Percentiles rank a stretch among this genome's conserved stretches.
Evolutionary conservation across 2,113 vertebrate species (phyloP).

Genomic region (Nothoprocta perdicaria): DNA sequence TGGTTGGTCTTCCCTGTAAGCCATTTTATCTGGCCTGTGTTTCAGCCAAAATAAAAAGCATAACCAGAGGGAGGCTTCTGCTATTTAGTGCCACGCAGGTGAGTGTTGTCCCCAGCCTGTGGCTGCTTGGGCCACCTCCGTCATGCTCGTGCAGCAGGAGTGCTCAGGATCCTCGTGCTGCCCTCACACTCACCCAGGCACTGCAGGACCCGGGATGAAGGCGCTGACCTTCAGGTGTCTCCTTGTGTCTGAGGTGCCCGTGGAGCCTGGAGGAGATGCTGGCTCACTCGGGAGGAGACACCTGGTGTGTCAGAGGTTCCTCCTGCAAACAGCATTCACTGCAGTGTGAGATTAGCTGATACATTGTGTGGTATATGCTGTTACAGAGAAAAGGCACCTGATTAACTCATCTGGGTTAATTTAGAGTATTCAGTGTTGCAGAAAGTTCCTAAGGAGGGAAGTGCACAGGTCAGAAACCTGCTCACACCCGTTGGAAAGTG

Average conservation of each 20-base stretch:
- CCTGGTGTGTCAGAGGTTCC: neutral
- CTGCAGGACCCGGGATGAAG: neutral
- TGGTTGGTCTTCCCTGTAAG: neutral
- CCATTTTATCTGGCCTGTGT: rapidly evolving
- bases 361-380: neutral
- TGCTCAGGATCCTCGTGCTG: no score
- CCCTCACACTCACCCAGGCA: neutral
- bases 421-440: neutral
- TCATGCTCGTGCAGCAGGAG: rapidly evolving
- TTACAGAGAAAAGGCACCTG: neutral
- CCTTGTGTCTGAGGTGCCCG: neutral
- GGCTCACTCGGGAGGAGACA: neutral
- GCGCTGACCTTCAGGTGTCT: neutral
- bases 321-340: neutral
- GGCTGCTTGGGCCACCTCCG: rapidly evolving
- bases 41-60: neutral
- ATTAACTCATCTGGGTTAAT: neutral
- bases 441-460: neutral
- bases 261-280: neutral
- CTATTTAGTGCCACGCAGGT: rapidly evolving
- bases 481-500: neutral
- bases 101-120: rapidly evolving
- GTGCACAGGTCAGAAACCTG: rapidly evolving
- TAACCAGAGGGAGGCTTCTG: rapidly evolving
- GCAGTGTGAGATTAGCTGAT: neutral